Evolutionary conservation across 2,113 vertebrate genomes (phyloP), one percentile per base, ranked within the genome.

Genomic region (Gobius niger): DNA sequence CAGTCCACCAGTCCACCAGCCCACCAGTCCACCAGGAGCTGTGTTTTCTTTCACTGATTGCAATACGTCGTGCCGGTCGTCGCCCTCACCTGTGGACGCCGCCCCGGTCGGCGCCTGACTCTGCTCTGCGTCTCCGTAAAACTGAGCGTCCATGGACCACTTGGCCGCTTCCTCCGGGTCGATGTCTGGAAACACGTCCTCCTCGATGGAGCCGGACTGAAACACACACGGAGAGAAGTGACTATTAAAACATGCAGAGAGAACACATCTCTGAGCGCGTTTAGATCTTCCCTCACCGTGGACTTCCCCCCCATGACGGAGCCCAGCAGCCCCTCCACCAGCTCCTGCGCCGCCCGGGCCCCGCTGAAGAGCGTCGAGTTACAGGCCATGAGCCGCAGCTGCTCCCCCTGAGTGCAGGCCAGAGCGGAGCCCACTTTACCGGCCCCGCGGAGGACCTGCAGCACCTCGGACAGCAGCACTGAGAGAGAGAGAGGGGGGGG

Each of bases 361-460:
- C 85, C 92, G 0, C 85, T 73, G 6, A 90, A 91, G 60, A 93
- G 14, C 2, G 91, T 69, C 0, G 92, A 92, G 86, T 91, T 92
- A 42, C 87, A 88, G 42, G 83, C 80, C 65, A 90, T 78, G 7
- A 93, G 64, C 1, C 82, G 51, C 19, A 94, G 85, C 52, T 91
- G 91, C 42, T 95, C 93, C 9, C 90, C 88, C 61, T 93, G 93
- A 2, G 80, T 91, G 72, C 65, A 56, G 56, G 85, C 68, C 15
- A 93, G 70, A 1, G 92, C 91, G 15, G 86, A 86, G 0, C 91
- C 92, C 56, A 94, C 93, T 63, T 87, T 92, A 19, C 91, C 80
- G 11, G 88, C 91, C 14, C 94, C 94, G 0, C 92, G 90, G 24
- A 94, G 52, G 34, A 94, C 92, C 75, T 91, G 87, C 46, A 91